Evolutionary conservation across 2,888 invertebrate genomes (phyloP), one percentile per base, ranked within the genome.

Genomic region (Dynastes tityus): DNA sequence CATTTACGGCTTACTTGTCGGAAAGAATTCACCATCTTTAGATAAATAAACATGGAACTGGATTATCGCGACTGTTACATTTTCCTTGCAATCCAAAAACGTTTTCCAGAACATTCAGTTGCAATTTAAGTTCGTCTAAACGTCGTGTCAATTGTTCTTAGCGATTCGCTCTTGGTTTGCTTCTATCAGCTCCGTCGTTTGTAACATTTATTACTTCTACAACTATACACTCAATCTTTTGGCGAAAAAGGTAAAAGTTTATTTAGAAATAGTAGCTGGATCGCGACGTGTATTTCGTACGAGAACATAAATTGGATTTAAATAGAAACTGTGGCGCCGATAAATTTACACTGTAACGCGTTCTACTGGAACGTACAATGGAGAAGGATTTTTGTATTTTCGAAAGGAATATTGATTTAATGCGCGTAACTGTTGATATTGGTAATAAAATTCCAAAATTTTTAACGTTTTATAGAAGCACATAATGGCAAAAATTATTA

Each of bases 401-500:
- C 55, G 55, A 58, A 53, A 22, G 22, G 16, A 4, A 58, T 58
- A 58, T 58, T 22, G 55, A 58, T 58, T 58, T 16, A 58, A 58
- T 58, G 2, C 16, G 22, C 4, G 16, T 58, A 58, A 22, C 55
- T 58, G 55, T 58, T 63, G 32, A 63, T 63, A 63, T 63, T 63
- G 27, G 32, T 63, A 32, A 29, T 32, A 32, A 63, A 63, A 63
- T 63, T 63, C 27, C 13, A 32, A 63, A 63, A 63, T 63, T 32
- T 63, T 32, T n/a, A 61, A 63, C 32, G 11, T 63, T 63, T 63
- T 63, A 63, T 9, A 29, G 13, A 3, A 27, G 13, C 29, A 29
- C 32, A 13, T 63, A 63, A 63, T 63, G 29, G n/a, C 27, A 8
- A 63, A 63, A 63, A 63, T 63, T 63, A 63, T 63, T 63, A 63